These are phyloP conservation scores for Pteria penguin DNA, from an alignment of 2,888 invertebrate species.

Conservation along the genomic window DNA sequence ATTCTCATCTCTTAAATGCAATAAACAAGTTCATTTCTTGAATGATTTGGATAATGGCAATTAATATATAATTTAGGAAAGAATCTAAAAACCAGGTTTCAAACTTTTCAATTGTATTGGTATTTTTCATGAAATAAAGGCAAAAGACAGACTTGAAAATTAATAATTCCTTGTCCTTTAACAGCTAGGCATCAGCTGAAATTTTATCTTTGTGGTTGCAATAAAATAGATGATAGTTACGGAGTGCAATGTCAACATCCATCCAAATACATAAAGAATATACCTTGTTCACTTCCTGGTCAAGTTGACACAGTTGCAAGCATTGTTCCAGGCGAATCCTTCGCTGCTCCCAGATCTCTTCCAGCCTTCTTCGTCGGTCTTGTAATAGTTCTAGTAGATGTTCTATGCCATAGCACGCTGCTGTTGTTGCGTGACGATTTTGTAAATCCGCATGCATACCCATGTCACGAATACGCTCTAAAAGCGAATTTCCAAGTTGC, in stretches of 20 bases:
- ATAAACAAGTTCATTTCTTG: too few species aligned
- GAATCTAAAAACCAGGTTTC: too few species aligned
- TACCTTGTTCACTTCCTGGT: constrained; percentile 85
- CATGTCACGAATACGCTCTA: constrained; percentile 88
- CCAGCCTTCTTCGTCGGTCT: constrained; percentile 87
- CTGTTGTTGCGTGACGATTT: constrained; percentile 81
- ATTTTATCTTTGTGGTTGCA: too few species aligned
- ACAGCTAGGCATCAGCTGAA: too few species aligned
- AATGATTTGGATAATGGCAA: too few species aligned
- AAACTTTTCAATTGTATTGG: too few species aligned
- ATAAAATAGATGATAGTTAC: too few species aligned
- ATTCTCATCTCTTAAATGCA: too few species aligned
- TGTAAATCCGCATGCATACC: constrained; percentile 86
- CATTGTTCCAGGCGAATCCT: constrained; percentile 90
- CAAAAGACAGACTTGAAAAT: too few species aligned
- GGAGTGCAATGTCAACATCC: neutral
- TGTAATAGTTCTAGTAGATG: constrained; percentile 83
- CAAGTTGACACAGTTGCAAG: constrained; percentile 87
- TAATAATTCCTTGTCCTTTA: too few species aligned
- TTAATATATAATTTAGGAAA: too few species aligned
- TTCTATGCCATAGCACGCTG: constrained; percentile 81
- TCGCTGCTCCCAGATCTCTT: constrained; percentile 84
- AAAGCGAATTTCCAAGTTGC: constrained; percentile 88
- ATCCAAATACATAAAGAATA: neutral
- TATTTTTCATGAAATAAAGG: too few species aligned